Evolutionary conservation across 2,113 vertebrate genomes (phyloP).

Genomic region (Penelope pileata): DNA sequence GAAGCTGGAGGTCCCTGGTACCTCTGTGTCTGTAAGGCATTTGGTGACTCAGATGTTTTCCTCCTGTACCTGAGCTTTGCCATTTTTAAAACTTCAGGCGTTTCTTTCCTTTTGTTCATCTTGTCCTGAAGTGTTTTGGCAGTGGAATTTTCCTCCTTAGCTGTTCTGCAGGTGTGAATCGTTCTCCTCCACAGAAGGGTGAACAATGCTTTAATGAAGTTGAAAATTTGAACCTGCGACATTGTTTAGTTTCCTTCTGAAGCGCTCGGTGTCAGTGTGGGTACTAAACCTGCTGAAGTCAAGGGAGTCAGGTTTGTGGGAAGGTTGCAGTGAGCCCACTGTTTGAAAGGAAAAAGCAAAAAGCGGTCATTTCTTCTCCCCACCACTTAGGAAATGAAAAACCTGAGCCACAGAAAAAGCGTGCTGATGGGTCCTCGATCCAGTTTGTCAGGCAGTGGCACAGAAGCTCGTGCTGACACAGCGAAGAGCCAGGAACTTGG

Average conservation of each 20-base stretch:
- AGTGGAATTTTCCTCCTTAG: not conserved
- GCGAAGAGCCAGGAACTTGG: not conserved
- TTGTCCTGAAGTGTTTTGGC: conserved; percentile 2
- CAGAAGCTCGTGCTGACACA: conserved; percentile 14
- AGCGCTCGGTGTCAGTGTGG: not conserved
- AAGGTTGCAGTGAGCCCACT: not conserved
- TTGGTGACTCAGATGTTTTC: not conserved
- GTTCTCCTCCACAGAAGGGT: not conserved
- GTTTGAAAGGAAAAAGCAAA: not conserved
- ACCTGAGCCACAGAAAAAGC: not conserved
- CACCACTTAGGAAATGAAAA: not conserved
- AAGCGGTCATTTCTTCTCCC: not conserved
- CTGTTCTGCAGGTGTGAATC: not conserved
- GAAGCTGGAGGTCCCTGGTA: not conserved
- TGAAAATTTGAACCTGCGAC: not conserved
- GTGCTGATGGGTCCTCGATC: not conserved
- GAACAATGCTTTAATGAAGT: conserved; percentile 14
- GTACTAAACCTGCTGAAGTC: not conserved
- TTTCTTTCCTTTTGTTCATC: not conserved
- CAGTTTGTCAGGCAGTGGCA: not conserved
- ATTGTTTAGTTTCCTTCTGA: not conserved
- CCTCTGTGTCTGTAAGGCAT: not conserved
- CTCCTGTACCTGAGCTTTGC: not conserved
- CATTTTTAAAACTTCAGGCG: not conserved
- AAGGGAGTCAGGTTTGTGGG: not conserved